Evolutionary conservation across 2,888 invertebrate species (phyloP).

Genomic region (Drosophila anomalata): DNA sequence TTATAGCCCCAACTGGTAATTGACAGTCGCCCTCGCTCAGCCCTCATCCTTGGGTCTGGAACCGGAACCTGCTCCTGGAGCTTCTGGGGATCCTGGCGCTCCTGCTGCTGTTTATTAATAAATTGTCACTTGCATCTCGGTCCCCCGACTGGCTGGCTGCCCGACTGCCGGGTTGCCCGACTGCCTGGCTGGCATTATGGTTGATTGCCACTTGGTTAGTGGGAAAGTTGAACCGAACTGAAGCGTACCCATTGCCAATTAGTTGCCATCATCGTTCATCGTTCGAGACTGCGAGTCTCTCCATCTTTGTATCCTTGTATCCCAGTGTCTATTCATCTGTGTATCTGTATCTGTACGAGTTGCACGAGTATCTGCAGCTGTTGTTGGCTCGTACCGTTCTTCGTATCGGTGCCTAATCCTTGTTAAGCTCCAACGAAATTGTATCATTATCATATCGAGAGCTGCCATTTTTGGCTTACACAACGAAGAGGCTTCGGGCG

Average conservation of each 20-base stretch:
- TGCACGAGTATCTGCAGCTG: slow-evolving; percentile 7
- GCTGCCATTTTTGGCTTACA: slow-evolving; percentile 61
- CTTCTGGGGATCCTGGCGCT: slow-evolving; percentile 12
- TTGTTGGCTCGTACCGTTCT: slow-evolving; percentile 1
- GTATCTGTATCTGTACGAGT: not conserved
- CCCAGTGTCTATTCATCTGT: not conserved
- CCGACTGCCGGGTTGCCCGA: not conserved
- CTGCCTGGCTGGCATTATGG: slow-evolving; percentile 38
- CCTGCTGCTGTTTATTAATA: slow-evolving; percentile 70
- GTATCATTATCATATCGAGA: slow-evolving; percentile 77
- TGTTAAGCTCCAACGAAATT: slow-evolving; percentile 74
- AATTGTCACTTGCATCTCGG: slow-evolving; percentile 75
- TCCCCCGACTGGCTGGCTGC: slow-evolving; percentile 21
- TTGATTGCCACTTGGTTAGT: slow-evolving; percentile 38
- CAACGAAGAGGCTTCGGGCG: not conserved
- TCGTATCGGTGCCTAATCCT: slow-evolving; percentile 55
- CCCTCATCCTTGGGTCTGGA: not conserved
- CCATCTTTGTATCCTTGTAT: not conserved
- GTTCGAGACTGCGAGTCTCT: not conserved
- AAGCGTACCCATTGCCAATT: slow-evolving; percentile 59
- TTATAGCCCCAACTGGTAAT: slow-evolving; percentile 69
- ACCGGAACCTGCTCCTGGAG: slow-evolving; percentile 41
- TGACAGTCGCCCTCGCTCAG: slow-evolving; percentile 50
- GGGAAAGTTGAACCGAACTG: slow-evolving; percentile 11
- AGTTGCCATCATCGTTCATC: slow-evolving; percentile 73